Percentiles rank a stretch among this genome's conserved stretches.
phyloP scores from a whole-genome alignment of 2,113 vertebrate species.

The Muntiacus muntjak region DNA sequence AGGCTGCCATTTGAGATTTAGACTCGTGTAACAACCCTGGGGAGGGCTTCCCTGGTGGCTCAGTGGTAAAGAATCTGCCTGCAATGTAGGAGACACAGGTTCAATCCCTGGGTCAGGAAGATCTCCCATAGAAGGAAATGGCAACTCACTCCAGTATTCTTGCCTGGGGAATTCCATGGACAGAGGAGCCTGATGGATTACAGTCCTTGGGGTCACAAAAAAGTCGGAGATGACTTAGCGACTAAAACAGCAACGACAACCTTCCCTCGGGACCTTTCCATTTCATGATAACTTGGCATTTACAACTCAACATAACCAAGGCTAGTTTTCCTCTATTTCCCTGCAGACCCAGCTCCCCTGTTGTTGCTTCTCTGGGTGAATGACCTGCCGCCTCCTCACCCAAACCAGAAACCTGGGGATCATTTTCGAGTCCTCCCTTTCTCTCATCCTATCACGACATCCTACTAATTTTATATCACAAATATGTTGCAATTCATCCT shows the following conservation, averaged over 20 bases:
- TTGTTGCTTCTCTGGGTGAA: background rate
- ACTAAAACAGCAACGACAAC: background rate
- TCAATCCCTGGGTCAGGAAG: background rate
- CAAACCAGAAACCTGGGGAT: background rate
- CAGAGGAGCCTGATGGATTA: background rate
- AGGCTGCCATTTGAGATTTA: background rate
- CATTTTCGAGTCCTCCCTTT: background rate
- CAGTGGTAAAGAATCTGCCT: background rate
- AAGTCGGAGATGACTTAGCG: background rate
- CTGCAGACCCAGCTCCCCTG: background rate
- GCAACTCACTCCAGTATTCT: background rate
- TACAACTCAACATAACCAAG: background rate
- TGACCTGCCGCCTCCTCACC: background rate
- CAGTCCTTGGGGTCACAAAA: background rate
- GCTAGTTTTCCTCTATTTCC: background rate
- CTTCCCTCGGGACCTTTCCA: background rate
- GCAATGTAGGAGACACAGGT: background rate
- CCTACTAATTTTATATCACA: background rate
- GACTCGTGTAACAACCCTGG: background rate
- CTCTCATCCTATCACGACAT: background rate
- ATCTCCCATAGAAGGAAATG: background rate
- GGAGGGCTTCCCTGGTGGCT: background rate
- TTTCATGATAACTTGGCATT: background rate
- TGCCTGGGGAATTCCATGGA: background rate
- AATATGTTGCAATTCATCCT: background rate